Conservation (phyloP, 1,140 invertebrate genomes). For the Pogonomyrmex barbatus region DNA sequence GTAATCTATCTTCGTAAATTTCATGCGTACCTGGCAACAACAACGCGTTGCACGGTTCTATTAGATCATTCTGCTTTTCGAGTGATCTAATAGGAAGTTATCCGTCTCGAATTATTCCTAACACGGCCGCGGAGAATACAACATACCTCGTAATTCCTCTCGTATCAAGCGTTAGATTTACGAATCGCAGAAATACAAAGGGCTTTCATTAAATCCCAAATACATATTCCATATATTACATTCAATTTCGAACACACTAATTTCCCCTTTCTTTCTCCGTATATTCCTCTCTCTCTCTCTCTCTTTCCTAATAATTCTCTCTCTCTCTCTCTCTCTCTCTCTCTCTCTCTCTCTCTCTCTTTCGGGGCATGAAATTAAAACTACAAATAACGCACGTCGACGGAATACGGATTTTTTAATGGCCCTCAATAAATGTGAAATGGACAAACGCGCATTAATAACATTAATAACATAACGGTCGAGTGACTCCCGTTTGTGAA, state of each 20-base stretch:
- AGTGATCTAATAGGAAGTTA: slow-evolving; percentile 7
- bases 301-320: neutral
- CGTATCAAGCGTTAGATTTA: neutral
- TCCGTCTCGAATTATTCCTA: slow-evolving; percentile 3
- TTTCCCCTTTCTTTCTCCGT: neutral
- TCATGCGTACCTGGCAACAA: slow-evolving; percentile 1
- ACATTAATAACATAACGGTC: neutral
- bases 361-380: neutral
- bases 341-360: too few relatives aligned
- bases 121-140: neutral
- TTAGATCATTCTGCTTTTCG: neutral
- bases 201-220: slow-evolving; percentile 7
- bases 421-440: neutral
- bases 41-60: neutral
- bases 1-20: slow-evolving; percentile 49
- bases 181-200: neutral
- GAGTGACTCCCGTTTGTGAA: neutral
- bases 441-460: neutral
- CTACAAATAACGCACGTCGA: neutral
- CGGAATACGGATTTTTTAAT: neutral
- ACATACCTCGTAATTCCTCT: neutral
- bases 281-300: neutral
- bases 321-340: too few relatives aligned
- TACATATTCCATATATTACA: neutral
- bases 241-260: slow-evolving; percentile 25